Conservation (phyloP, 53 echinoderm and acorn worm species). For the Paracentrotus lividus region DNA sequence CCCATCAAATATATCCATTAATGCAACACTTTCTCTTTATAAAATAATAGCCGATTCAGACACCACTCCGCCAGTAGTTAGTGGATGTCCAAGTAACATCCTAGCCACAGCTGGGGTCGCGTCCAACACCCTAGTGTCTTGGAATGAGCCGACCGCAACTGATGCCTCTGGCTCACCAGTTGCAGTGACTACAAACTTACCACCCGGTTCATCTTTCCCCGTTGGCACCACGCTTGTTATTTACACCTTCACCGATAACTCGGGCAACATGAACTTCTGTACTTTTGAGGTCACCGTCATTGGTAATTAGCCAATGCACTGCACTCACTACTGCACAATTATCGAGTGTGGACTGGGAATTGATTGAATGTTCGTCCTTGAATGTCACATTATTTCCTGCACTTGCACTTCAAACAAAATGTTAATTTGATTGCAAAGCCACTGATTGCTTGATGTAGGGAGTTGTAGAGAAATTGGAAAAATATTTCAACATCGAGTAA, state of each 20-base stretch:
- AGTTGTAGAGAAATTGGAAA: too few species aligned
- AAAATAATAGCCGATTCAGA: not conserved
- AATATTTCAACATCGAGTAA: too few species aligned
- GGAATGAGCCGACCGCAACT: slow-evolving; percentile 64
- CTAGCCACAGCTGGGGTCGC: slow-evolving; percentile 24
- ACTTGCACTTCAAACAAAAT: too few species aligned
- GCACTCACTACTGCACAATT: not conserved
- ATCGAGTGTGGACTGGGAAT: not conserved
- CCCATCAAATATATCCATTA: not conserved
- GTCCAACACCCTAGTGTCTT: slow-evolving; percentile 5
- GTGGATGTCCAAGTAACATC: slow-evolving; percentile 53
- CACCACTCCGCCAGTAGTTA: slow-evolving; percentile 33
- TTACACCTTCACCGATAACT: slow-evolving; percentile 72
- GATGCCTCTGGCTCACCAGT: slow-evolving; percentile 71
- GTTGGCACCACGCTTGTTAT: slow-evolving; percentile 66
- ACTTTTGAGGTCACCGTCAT: slow-evolving; percentile 73
- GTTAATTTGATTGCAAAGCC: too few species aligned
- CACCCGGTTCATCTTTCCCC: slow-evolving; percentile 66
- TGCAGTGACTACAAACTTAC: slow-evolving; percentile 34
- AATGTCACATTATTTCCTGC: not conserved
- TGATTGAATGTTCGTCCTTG: not conserved
- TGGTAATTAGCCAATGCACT: not conserved
- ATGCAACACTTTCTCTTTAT: not conserved
- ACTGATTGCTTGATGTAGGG: too few species aligned
- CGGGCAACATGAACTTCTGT: slow-evolving; percentile 70